Conservation (phyloP, 2,888 invertebrate genomes). For the Charanyca ferruginea region DNA sequence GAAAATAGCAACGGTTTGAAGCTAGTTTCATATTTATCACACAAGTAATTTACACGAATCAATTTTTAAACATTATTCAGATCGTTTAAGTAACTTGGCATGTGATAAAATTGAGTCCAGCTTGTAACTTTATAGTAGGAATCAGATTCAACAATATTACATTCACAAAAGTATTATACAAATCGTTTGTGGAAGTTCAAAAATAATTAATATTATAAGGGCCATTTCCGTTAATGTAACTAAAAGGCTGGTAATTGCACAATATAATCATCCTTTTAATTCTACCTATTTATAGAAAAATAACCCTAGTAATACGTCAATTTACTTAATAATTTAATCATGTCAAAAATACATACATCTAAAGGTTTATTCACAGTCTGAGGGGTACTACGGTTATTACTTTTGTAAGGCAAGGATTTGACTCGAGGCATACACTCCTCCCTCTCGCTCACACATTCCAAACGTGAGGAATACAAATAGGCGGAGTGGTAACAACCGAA, state of each 20-base stretch:
- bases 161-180: constrained; percentile 44
- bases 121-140: constrained; percentile 24
- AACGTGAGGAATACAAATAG: constrained; percentile 69
- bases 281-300: constrained; percentile 59
- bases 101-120: constrained; percentile 39
- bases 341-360: constrained; percentile 70
- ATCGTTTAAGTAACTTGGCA: constrained; percentile 52
- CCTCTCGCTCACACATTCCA: constrained; percentile 57
- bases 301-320: constrained; percentile 63
- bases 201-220: constrained; percentile 40
- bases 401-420: constrained; percentile 66
- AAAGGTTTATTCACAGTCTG: constrained; percentile 61
- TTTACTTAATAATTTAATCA: constrained; percentile 59
- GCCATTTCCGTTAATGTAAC: constrained; percentile 46
- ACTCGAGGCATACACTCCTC: constrained; percentile 40
- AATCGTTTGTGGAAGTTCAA: constrained; percentile 32
- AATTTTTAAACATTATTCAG: constrained; percentile 25
- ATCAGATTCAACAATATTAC: constrained; percentile 36
- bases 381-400: constrained; percentile 50
- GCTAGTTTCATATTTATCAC: constrained; percentile 53
- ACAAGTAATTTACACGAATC: constrained; percentile 41
- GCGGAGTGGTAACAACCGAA: constrained; percentile 82
- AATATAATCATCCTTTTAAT: constrained; percentile 49
- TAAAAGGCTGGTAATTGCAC: constrained; percentile 45
- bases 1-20: constrained; percentile 37